Conservation (phyloP, 2,888 invertebrate species). For the Napeogenes inachia region DNA sequence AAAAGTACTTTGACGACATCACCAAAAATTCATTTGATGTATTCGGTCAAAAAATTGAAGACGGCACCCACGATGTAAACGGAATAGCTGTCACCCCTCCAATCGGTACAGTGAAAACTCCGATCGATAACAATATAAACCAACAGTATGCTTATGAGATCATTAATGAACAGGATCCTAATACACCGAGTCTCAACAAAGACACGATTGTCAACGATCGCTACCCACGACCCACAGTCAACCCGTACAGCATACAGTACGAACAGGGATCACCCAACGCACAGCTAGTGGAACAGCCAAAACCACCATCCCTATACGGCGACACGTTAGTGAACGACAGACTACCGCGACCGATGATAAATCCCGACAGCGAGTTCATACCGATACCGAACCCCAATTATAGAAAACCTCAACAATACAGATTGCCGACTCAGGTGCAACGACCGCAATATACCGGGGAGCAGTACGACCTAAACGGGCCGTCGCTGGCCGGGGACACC, state of each 20-base stretch:
- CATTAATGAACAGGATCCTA: slow-evolving; percentile 53
- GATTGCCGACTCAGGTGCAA: slow-evolving; percentile 50
- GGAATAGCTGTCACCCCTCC: slow-evolving; percentile 70
- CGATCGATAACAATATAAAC: slow-evolving; percentile 74
- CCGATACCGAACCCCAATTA: slow-evolving; percentile 70
- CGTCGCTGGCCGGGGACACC: slow-evolving; percentile 67
- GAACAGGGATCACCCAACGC: slow-evolving; percentile 50
- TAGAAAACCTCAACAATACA: slow-evolving; percentile 55
- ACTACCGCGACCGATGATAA: slow-evolving; percentile 80
- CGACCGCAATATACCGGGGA: slow-evolving; percentile 60
- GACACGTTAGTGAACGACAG: slow-evolving; percentile 86
- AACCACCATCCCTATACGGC: slow-evolving; percentile 72
- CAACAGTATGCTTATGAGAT: slow-evolving; percentile 74
- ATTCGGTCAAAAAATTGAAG: slow-evolving; percentile 82
- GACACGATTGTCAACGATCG: slow-evolving; percentile 85
- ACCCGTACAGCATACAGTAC: slow-evolving; percentile 81
- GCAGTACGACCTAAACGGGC: slow-evolving; percentile 64
- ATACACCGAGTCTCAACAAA: slow-evolving; percentile 74
- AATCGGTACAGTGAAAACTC: slow-evolving; percentile 65
- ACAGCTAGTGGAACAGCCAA: slow-evolving; percentile 51
- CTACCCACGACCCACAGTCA: slow-evolving; percentile 80
- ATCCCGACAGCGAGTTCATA: slow-evolving; percentile 83
- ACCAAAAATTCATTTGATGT: slow-evolving; percentile 85
- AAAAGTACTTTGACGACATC: slow-evolving; percentile 82
- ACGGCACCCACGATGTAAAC: slow-evolving; percentile 66